These are phyloP conservation scores for Diarsia dahlii DNA, from an alignment of 2,888 invertebrate genomes.

Conservation along the genomic window DNA sequence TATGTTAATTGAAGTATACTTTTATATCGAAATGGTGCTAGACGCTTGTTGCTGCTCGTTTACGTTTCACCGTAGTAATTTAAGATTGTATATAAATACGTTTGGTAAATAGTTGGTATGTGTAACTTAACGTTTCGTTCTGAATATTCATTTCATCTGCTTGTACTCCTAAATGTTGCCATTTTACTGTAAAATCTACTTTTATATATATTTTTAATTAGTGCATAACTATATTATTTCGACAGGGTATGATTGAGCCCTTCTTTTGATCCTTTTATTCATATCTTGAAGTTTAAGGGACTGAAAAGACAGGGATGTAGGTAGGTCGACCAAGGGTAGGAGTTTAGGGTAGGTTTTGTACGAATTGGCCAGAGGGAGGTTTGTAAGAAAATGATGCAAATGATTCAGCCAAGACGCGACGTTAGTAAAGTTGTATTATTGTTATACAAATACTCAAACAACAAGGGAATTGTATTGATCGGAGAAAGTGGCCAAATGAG, in stretches of 20 bases:
- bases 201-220: conserved; percentile 69
- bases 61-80: conserved; percentile 81
- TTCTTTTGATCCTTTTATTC: conserved; percentile 78
- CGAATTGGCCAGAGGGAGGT: conserved; percentile 82
- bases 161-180: conserved; percentile 82
- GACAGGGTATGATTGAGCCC: conserved; percentile 82
- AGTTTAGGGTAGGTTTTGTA: conserved; percentile 87
- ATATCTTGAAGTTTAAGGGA: conserved; percentile 83
- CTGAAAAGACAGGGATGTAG: conserved; percentile 88
- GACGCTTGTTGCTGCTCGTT: conserved; percentile 85
- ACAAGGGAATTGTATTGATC: conserved; percentile 41
- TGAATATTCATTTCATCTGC: conserved; percentile 71
- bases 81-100: conserved; percentile 81
- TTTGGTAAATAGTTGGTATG: conserved; percentile 68
- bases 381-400: conserved; percentile 76
- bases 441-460: conserved; percentile 46
- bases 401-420: conserved; percentile 69
- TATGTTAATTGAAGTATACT: conserved; percentile 87
- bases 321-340: conserved; percentile 81
- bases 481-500: conserved; percentile 63
- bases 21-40: conserved; percentile 90
- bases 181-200: conserved; percentile 73
- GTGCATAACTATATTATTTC: conserved; percentile 78
- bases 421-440: conserved; percentile 42
- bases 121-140: conserved; percentile 65